Evolutionary conservation across 2,888 invertebrate species (phyloP).

Genomic region (Plemyria rubiginata): DNA sequence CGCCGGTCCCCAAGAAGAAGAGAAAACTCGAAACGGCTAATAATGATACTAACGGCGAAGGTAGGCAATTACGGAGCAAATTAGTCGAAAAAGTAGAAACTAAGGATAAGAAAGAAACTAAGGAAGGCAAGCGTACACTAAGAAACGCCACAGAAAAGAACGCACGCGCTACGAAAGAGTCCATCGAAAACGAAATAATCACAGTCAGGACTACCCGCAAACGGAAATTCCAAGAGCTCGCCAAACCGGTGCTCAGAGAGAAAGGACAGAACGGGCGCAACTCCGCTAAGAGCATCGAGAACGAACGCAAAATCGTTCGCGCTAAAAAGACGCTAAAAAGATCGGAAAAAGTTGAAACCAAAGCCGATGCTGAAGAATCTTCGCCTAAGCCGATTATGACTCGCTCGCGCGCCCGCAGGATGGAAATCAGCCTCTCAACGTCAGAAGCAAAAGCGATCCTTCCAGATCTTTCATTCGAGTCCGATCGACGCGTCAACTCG

Average conservation of each 20-base stretch:
- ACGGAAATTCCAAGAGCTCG: conserved; percentile 63
- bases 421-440: conserved; percentile 72
- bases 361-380: neutral
- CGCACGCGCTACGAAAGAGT: conserved; percentile 70
- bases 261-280: conserved; percentile 72
- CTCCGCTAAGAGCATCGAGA: conserved; percentile 53
- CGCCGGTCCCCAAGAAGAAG: conserved; percentile 71
- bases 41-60: conserved; percentile 24
- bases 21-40: conserved; percentile 59
- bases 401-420: conserved; percentile 63
- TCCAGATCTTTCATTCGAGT: conserved; percentile 70
- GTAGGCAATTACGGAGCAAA: conserved; percentile 57
- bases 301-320: conserved; percentile 60
- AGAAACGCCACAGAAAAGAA: conserved; percentile 78
- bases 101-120: conserved; percentile 22
- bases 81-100: conserved; percentile 46
- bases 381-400: conserved; percentile 53
- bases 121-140: conserved; percentile 49
- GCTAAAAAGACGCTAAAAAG: conserved; percentile 53
- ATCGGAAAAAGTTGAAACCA: conserved; percentile 5
- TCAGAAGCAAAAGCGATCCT: conserved; percentile 63
- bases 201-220: conserved; percentile 65
- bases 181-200: conserved; percentile 74
- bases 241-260: conserved; percentile 73
- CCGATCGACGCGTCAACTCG: conserved; percentile 64